phyloP scores from a whole-genome alignment of 2,113 vertebrate genomes.

The Diphyllodes magnificus region DNA sequence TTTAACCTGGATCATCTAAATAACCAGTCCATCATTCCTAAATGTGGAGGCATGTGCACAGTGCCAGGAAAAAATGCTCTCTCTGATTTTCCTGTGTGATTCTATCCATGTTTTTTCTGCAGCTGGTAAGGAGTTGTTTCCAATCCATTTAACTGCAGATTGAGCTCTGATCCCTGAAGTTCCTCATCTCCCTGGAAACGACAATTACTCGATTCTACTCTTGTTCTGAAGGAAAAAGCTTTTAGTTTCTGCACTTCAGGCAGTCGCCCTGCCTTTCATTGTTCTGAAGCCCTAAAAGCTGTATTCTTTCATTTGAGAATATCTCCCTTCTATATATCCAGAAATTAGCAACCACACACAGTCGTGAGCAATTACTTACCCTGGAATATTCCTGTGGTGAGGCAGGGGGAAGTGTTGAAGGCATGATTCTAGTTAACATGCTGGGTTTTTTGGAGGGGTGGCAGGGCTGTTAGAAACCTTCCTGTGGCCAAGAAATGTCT shows the following conservation, averaged over 20 bases:
- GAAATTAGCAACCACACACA: background rate
- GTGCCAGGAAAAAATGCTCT: slow-evolving; percentile 25
- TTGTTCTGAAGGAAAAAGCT: slow-evolving; percentile 70
- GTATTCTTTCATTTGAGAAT: slow-evolving; percentile 41
- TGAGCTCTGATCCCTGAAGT: slow-evolving; percentile 72
- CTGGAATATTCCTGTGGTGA: background rate
- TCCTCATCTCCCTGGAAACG: slow-evolving; percentile 74
- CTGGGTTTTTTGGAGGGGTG: background rate
- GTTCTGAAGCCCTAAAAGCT: slow-evolving; percentile 47
- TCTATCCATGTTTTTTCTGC: slow-evolving; percentile 57
- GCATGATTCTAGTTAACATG: background rate
- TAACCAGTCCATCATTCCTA: background rate
- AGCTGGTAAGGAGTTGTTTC: slow-evolving; percentile 68
- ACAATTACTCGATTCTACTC: slow-evolving; percentile 65
- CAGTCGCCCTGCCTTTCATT: slow-evolving; percentile 38
- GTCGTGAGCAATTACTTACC: background rate
- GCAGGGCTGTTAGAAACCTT: background rate
- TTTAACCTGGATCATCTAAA: background rate
- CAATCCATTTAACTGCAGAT: slow-evolving; percentile 79
- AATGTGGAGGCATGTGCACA: background rate
- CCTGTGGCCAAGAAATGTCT: background rate
- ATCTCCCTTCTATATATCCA: background rate
- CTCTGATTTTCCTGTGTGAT: slow-evolving; percentile 55
- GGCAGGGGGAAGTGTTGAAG: background rate
- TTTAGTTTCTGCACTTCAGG: slow-evolving; percentile 67